These are phyloP conservation scores for Uria lomvia DNA, from an alignment of 2,113 vertebrate genomes.

Conservation along the genomic window DNA sequence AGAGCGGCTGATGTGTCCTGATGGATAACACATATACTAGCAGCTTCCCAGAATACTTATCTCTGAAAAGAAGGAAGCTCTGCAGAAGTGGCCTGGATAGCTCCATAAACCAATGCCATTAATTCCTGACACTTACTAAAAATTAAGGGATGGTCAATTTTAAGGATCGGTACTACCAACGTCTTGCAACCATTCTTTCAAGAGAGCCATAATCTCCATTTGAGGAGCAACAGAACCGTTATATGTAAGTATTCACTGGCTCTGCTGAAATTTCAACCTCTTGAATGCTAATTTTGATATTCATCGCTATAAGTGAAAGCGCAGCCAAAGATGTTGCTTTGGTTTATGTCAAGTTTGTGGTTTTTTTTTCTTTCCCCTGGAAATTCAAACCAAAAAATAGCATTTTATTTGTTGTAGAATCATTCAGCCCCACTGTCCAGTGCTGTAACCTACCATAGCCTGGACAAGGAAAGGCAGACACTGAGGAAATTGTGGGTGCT, in stretches of 20 bases:
- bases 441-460: neutral
- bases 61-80: slow-evolving; percentile 22
- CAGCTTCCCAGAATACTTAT: slow-evolving; percentile 19
- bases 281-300: neutral
- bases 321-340: neutral
- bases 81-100: neutral
- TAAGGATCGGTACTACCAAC: slow-evolving; percentile 9
- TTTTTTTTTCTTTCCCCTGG: too few relatives aligned
- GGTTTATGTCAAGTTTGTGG: neutral
- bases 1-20: neutral
- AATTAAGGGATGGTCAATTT: slow-evolving; percentile 14
- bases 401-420: neutral
- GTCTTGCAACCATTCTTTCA: neutral
- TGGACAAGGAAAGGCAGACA: neutral
- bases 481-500: neutral
- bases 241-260: neutral
- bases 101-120: slow-evolving; percentile 48
- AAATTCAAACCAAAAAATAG: neutral
- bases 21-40: neutral
- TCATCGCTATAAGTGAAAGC: neutral
- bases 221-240: neutral
- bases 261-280: neutral
- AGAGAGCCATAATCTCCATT: neutral
- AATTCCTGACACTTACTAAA: slow-evolving; percentile 26
- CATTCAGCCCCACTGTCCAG: neutral